Evolutionary conservation across 2,797 vertebrate species (phyloP), one percentile per base, ranked within the genome.

Genomic region (Caiman crocodilus): DNA sequence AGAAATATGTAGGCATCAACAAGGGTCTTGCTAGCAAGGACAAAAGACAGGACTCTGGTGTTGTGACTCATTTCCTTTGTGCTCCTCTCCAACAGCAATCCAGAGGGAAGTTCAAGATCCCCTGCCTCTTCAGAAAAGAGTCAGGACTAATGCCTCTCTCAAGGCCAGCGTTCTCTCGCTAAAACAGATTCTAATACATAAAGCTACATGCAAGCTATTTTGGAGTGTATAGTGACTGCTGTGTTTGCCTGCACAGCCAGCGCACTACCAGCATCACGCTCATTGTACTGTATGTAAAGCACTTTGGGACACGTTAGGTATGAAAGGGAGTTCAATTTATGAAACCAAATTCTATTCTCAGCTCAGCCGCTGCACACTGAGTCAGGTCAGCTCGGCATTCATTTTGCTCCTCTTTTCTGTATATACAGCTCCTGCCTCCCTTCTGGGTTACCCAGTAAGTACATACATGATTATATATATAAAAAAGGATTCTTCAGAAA

Each of bases 241-340:
- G 84, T 94, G 92, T 95, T 96, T 96, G 89, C 94, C 85, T 94
- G 77, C 50, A 26, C 21, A 73, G 35, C 35, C 21, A 25, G 32
- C 9, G 69, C 35, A 90, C 90, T 93, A 61, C 76, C 0, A 0
- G 75, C 92, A 94, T 94, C 87, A 76, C 17, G 90, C 71, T 95
- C 65, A 96, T 96, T 97, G 92, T 97, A 85, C 84, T 85, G 71
- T 94, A 96, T 94, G 95, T 94, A 97, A 97, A 96, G 91, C 87
- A 94, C 90, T 96, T 97, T 92, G 85, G 93, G 92, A 95, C 89
- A 95, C 89, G 32, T 63, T 81, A 87, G 93, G 79, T 94, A 28
- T 93, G 93, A 96, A 97, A 97, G 32, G 75, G 90, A 93, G 94
- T 94, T 95, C 90, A 94, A 30, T 96, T 96, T 97, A 88, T 94